Percentiles rank a stretch among this genome's conserved stretches.
Conservation (phyloP, 1,140 invertebrate genomes). For the Mercenaria mercenaria region DNA sequence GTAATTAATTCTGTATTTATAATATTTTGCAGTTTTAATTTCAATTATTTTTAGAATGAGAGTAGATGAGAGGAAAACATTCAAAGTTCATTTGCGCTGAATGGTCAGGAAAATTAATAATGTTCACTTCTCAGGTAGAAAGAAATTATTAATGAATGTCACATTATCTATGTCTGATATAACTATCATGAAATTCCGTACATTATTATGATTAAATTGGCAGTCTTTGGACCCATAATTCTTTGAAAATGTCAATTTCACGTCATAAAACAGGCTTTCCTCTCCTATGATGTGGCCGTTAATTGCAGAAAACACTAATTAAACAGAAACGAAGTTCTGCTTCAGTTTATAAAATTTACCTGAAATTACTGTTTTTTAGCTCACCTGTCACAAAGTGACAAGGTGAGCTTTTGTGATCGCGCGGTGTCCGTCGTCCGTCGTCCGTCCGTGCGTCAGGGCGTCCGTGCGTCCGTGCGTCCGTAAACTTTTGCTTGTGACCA, state of each 20-base stretch:
- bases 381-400: too few relatives aligned
- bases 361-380: neutral
- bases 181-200: neutral
- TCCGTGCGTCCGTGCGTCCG: too few relatives aligned
- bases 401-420: too few relatives aligned
- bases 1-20: too few relatives aligned
- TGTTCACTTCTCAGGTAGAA: neutral
- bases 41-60: too few relatives aligned
- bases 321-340: neutral
- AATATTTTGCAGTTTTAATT: too few relatives aligned
- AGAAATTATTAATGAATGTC: slow-evolving; percentile 23
- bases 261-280: slow-evolving; percentile 21
- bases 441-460: too few relatives aligned
- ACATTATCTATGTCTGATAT: slow-evolving; percentile 25
- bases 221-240: slow-evolving; percentile 6
- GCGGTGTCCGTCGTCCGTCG: too few relatives aligned
- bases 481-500: too few relatives aligned
- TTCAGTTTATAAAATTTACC: neutral
- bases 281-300: neutral
- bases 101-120: neutral
- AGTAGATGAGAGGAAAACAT: too few relatives aligned
- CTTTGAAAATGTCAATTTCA: neutral
- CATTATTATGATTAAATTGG: slow-evolving; percentile 45
- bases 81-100: neutral
- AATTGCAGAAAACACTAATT: slow-evolving; percentile 40